Conservation (phyloP, 2,888 invertebrate genomes). For the Drosophila borealis region DNA sequence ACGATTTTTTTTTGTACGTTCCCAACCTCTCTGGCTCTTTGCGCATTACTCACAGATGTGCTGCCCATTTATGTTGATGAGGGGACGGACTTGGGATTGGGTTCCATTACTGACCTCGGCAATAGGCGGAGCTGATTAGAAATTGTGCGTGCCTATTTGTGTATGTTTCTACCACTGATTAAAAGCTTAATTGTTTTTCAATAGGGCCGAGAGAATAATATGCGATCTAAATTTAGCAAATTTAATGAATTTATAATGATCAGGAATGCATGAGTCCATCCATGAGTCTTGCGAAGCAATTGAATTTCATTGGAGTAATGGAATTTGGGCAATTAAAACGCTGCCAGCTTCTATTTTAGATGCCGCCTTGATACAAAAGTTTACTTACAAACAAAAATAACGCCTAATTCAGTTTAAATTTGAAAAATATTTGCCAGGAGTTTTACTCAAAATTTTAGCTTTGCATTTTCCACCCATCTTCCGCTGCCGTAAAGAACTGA, state of each 20-base stretch:
- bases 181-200: conserved; percentile 62
- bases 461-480: not conserved
- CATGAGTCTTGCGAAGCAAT: conserved; percentile 7
- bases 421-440: not conserved
- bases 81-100: not conserved
- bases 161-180: conserved; percentile 47
- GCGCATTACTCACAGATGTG: conserved; percentile 58
- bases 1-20: conserved; percentile 28
- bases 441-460: not conserved
- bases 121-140: conserved; percentile 64
- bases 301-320: conserved; percentile 21
- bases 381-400: not conserved
- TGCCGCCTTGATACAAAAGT: conserved; percentile 6
- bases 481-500: not conserved
- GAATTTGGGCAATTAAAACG: conserved; percentile 34
- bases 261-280: conserved; percentile 13
- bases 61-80: conserved; percentile 2
- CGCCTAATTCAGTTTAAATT: not conserved
- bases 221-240: conserved; percentile 12
- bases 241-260: conserved; percentile 41
- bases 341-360: not conserved
- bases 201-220: conserved; percentile 35
- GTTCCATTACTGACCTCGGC: conserved; percentile 68
- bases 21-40: conserved; percentile 1
- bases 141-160: conserved; percentile 54